Evolutionary conservation across 1,140 invertebrate genomes (phyloP).

Genomic region (Megalonaias nervosa): DNA sequence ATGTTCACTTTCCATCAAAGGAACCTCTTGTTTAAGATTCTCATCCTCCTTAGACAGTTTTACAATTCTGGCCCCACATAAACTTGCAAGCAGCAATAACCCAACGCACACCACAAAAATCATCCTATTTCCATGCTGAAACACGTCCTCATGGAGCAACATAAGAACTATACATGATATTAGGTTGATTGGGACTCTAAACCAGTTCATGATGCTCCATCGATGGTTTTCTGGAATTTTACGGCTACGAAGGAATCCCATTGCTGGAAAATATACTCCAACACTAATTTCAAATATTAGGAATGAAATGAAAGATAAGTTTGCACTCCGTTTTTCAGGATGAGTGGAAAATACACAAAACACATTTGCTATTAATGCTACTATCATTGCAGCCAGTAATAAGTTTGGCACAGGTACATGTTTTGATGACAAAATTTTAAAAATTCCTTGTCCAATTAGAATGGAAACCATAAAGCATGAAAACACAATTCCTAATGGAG

Average conservation of each 20-base stretch:
- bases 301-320: slow-evolving; percentile 76
- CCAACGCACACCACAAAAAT: slow-evolving; percentile 72
- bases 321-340: slow-evolving; percentile 51
- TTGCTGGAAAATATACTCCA: slow-evolving; percentile 72
- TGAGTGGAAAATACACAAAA: slow-evolving; percentile 64
- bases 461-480: slow-evolving; percentile 81
- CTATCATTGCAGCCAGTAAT: slow-evolving; percentile 61
- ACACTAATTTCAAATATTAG: slow-evolving; percentile 77
- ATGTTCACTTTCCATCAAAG: slow-evolving; percentile 59
- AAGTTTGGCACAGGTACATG: slow-evolving; percentile 66
- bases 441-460: slow-evolving; percentile 79
- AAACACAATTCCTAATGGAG: slow-evolving; percentile 72
- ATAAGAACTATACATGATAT: slow-evolving; percentile 70
- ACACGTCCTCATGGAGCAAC: slow-evolving; percentile 72
- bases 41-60: slow-evolving; percentile 56
- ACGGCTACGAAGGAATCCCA: slow-evolving; percentile 76
- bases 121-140: slow-evolving; percentile 70
- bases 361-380: slow-evolving; percentile 63
- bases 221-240: slow-evolving; percentile 76
- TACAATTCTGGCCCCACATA: slow-evolving; percentile 56
- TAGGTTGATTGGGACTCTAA: slow-evolving; percentile 70
- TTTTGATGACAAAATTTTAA: slow-evolving; percentile 72
- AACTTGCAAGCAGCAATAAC: slow-evolving; percentile 62
- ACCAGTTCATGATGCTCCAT: slow-evolving; percentile 70
- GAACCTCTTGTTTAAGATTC: slow-evolving; percentile 52